Conservation (phyloP, 2,888 invertebrate genomes). For the Hydropsyche betteni region DNA sequence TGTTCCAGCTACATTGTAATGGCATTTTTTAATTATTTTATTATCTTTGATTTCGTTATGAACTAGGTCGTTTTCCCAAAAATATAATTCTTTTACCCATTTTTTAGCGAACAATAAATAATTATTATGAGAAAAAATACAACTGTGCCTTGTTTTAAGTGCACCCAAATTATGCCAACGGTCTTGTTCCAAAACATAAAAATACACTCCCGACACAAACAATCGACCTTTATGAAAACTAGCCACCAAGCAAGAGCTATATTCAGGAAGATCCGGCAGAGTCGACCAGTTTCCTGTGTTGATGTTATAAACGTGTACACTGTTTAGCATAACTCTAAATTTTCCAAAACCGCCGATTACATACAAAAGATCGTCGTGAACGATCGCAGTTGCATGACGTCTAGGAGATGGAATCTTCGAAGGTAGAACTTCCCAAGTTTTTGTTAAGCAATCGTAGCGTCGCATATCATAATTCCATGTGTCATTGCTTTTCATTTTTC, state of each 20-base stretch:
- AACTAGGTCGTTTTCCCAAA: conserved; percentile 33
- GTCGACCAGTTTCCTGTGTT: conserved; percentile 42
- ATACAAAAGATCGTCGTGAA: conserved; percentile 44
- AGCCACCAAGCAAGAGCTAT: conserved; percentile 44
- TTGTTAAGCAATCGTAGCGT: conserved; percentile 43
- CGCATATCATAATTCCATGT: conserved; percentile 47
- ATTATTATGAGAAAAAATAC: conserved; percentile 43
- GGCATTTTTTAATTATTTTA: conserved; percentile 14
- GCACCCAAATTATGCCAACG: conserved; percentile 43
- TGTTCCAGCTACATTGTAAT: conserved; percentile 26
- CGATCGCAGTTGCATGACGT: conserved; percentile 43
- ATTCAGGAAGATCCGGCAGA: conserved; percentile 47
- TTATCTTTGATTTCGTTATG: no score
- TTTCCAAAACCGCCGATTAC: conserved; percentile 48
- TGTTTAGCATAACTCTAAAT: conserved; percentile 41
- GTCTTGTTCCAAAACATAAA: conserved; percentile 46
- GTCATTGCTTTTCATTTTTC: conserved; percentile 43
- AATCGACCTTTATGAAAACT: conserved; percentile 48
- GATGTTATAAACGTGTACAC: conserved; percentile 43
- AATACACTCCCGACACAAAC: conserved; percentile 45
- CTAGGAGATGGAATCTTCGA: conserved; percentile 26
- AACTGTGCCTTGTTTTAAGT: conserved; percentile 37
- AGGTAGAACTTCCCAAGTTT: conserved; percentile 44
- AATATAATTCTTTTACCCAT: conserved; percentile 44
- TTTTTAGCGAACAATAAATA: conserved; percentile 43